Evolutionary conservation across 1,140 invertebrate species (phyloP), one percentile per base, ranked within the genome.

Genomic region (Bombus cullumanus): DNA sequence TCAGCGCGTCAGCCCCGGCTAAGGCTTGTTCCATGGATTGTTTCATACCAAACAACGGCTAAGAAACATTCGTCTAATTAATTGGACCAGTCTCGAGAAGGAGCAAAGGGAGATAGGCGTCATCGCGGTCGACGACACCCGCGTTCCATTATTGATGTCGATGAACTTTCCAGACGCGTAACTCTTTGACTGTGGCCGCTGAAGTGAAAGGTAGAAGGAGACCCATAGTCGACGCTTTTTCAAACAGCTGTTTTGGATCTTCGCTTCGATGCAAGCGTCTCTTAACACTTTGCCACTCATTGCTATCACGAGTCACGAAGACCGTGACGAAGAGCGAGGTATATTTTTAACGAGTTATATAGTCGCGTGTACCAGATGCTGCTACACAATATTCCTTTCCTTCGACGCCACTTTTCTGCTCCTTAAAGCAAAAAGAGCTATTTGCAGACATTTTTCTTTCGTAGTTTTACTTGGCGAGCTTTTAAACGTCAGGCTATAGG

Each of bases 321-420:
- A 34, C 57, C 39, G 57, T 74, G 57, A 82, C 86, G 59, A 81
- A 31, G 64, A 69, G 71, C 57, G 72, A 79, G 82, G 77, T 88
- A 73, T 89, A 91, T 90, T 91, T 91, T 92, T 90, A 92, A 91
- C 90, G 88, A 89, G 83, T n/a, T 62, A n/a, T n/a, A n/a, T 62
- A 39, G 53, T 72, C 83, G n/a, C 8, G 47, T 43, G 15, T 37
- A 84, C 82, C 86, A 87, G 76, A 83, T 87, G 75, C 82, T 15
- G 34, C 28, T 47, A 10, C 39, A 12, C 15, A n/a, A 41, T 81
- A 39, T 41, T 41, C 47, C 8, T 28, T 59, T 62, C n/a, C 25
- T 3, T 2, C 22, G 0, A n/a, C 74, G 6, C 0, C 18, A 18
- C 10, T 57, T 75, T 34, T 53, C 47, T 2, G 73, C 31, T 57